Conservation (phyloP, 2,888 invertebrate genomes). For the Eumacrocentrus americanus region DNA sequence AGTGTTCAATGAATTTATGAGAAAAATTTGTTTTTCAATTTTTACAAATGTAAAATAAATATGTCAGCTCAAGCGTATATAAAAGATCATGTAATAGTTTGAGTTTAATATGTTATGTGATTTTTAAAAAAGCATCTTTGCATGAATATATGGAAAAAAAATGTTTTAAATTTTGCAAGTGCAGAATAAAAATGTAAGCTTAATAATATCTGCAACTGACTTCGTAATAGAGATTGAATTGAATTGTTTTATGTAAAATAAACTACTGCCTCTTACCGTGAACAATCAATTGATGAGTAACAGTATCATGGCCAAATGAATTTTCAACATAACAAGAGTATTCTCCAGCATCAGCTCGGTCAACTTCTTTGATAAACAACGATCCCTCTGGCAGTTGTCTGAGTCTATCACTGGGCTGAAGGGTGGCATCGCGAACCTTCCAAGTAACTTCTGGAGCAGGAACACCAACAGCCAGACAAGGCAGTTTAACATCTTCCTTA, state of each 20-base stretch:
- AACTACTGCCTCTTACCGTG: conserved; percentile 66
- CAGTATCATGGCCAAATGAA: conserved; percentile 89
- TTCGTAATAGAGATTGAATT: too few relatives aligned
- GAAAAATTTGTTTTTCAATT: too few relatives aligned
- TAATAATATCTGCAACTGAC: too few relatives aligned
- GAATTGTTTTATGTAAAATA: conserved; percentile 13
- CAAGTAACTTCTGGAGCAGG: conserved; percentile 89
- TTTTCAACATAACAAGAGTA: conserved; percentile 94
- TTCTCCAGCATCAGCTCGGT: conserved; percentile 89
- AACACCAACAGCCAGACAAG: conserved; percentile 90
- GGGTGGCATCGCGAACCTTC: conserved; percentile 77
- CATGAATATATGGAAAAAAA: too few relatives aligned
- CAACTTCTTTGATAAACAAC: conserved; percentile 86
- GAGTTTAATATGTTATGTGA: too few relatives aligned
- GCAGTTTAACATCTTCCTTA: conserved; percentile 89
- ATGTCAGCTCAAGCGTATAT: too few relatives aligned
- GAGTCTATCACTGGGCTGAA: conserved; percentile 81
- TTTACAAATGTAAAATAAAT: too few relatives aligned
- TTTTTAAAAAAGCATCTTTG: too few relatives aligned
- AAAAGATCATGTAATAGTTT: too few relatives aligned
- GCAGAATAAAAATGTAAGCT: too few relatives aligned
- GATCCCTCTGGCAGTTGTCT: conserved; percentile 89
- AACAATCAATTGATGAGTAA: conserved; percentile 87
- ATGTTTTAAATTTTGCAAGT: too few relatives aligned
- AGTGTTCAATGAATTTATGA: too few relatives aligned